A percentile compares a stretch with the other conserved stretches of the same genome.
Conservation (phyloP, 2,888 invertebrate genomes). For the Tridacna gigas region DNA sequence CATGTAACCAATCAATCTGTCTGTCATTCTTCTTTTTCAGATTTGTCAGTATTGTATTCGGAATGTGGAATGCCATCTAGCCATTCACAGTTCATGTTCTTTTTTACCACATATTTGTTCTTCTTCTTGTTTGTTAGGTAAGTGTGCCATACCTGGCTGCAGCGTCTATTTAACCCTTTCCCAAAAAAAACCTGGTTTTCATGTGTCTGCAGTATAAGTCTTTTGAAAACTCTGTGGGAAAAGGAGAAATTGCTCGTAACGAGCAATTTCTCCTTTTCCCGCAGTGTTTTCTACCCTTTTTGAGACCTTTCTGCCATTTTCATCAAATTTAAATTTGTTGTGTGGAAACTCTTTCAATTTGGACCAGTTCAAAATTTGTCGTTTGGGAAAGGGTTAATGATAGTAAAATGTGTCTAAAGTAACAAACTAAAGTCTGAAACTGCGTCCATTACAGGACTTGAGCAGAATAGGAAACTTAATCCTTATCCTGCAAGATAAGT, state of each 20-base stretch:
- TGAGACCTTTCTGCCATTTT: not conserved
- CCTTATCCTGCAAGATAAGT: too few species aligned
- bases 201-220: not conserved
- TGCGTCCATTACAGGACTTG: too few species aligned
- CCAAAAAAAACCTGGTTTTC: not conserved
- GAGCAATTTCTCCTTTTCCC: slow-evolving; percentile 4
- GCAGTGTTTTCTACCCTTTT: not conserved
- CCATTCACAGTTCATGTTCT: slow-evolving; percentile 96
- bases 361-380: not conserved
- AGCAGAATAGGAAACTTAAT: too few species aligned
- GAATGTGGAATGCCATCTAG: slow-evolving; percentile 92
- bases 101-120: slow-evolving; percentile 93
- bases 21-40: slow-evolving; percentile 63
- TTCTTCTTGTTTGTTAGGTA: slow-evolving; percentile 95
- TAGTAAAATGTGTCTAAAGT: not conserved
- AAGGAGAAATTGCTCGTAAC: not conserved
- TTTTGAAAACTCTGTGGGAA: not conserved
- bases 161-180: slow-evolving; percentile 5
- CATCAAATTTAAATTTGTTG: not conserved
- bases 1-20: not conserved
- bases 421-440: not conserved
- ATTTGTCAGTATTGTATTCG: slow-evolving; percentile 86
- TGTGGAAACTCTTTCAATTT: not conserved
- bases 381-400: not conserved
- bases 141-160: slow-evolving; percentile 26